These are phyloP conservation scores for Octomys mimax DNA, from an alignment of 2,797 vertebrate genomes.

Conservation along the genomic window DNA sequence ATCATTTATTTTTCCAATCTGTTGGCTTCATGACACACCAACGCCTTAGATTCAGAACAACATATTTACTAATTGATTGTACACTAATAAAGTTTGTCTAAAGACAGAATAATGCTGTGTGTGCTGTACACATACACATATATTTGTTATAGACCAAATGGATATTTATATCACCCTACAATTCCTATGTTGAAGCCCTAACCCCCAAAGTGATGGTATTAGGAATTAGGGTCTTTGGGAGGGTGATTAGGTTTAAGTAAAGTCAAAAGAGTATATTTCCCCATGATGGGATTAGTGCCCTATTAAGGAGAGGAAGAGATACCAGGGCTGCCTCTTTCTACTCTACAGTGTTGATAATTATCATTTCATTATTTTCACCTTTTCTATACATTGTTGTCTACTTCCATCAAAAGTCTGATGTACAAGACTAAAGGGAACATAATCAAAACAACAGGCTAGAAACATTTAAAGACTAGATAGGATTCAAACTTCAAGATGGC, in stretches of 20 bases:
- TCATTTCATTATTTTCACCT: background rate
- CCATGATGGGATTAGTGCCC: background rate
- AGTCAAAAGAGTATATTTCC: background rate
- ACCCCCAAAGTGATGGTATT: background rate
- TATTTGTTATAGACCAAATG: background rate
- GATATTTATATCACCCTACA: background rate
- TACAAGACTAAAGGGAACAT: conserved; percentile 11
- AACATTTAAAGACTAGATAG: conserved; percentile 30
- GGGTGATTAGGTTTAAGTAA: background rate
- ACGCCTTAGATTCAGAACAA: background rate
- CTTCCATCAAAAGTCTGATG: background rate
- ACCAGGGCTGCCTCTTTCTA: background rate
- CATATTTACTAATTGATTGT: background rate
- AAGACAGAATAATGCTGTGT: background rate
- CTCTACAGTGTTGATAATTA: background rate
- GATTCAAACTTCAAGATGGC: conserved; percentile 1
- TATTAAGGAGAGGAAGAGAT: background rate
- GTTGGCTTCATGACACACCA: background rate
- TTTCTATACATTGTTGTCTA: conserved; percentile 32
- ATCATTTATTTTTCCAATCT: conserved; percentile 10
- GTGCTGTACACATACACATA: background rate
- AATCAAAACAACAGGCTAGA: background rate
- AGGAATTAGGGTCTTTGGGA: background rate
- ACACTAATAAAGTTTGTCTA: background rate
- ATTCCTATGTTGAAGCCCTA: background rate